phyloP scores from a whole-genome alignment of 1,140 invertebrate genomes.

The Heliothis virescens region DNA sequence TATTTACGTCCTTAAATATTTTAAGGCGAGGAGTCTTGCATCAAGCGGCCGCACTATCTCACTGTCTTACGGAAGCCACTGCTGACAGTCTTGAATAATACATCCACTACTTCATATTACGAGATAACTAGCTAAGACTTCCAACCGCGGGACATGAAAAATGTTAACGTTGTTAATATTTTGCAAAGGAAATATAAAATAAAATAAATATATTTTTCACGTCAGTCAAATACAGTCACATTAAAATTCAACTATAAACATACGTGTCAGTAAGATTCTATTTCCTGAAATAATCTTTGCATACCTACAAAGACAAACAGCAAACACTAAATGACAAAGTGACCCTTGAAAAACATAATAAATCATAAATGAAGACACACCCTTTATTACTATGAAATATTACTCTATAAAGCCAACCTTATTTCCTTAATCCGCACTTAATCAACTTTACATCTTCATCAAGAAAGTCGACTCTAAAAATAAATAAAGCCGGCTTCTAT shows the following conservation, averaged over 20 bases:
- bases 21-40: neutral
- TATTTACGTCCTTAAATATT: neutral
- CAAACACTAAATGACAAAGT: too few relatives aligned
- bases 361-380: too few relatives aligned
- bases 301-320: too few relatives aligned
- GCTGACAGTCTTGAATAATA: slow-evolving; percentile 28
- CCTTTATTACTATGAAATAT: too few relatives aligned
- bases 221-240: too few relatives aligned
- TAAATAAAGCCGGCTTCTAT: slow-evolving; percentile 12
- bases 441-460: neutral
- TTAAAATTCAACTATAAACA: neutral
- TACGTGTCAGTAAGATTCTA: too few relatives aligned
- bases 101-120: slow-evolving; percentile 12
- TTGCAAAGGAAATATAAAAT: neutral
- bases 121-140: slow-evolving; percentile 13
- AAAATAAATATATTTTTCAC: neutral
- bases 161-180: neutral
- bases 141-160: neutral
- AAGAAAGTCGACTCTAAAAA: slow-evolving; percentile 14
- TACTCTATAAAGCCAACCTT: neutral
- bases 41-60: neutral
- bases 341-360: too few relatives aligned
- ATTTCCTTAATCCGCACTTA: neutral
- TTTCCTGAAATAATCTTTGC: too few relatives aligned
- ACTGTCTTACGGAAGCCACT: slow-evolving; percentile 17